Evolutionary conservation across 2,797 vertebrate species (phyloP), one percentile per base, ranked within the genome.

Genomic region (Gobionotothen gibberifrons): DNA sequence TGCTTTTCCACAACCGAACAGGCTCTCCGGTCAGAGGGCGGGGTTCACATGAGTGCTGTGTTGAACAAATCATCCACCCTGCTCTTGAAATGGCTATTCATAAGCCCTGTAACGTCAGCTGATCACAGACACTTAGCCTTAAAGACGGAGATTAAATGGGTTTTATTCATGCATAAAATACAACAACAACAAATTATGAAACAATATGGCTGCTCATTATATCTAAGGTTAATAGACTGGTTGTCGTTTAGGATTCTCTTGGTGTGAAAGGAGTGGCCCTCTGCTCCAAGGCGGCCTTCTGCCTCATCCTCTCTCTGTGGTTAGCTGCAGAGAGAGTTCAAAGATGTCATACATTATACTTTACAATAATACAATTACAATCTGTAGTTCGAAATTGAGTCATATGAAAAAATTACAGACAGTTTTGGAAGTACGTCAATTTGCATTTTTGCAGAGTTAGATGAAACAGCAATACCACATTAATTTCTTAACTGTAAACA

Each of bases 1-100:
- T 17, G 69, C 67, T 85, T 90, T 90, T 83, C 72, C 78, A 83
- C 58, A 73, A 76, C 69, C 63, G 51, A 68, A 60, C 54, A 68
- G 72, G 72, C 67, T 72, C 76, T 78, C 58, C 83, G 76, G 42
- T 74, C 49, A 58, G 51, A 29, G 66, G 80, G 78, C 1, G 76
- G 69, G 77, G 79, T 52, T 64, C 70, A 71, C 39, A 22, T 48
- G 51, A 81, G 48, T 51, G 47, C 32, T 46, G 69, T 4, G 3
- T 69, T 79, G 72, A 66, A 78, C 68, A 58, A 72, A 53, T 36
- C 21, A 56, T 68, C 47, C 29, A 16, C 56, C 40, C 36, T 40
- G 49, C 19, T 48, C 44, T 48, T 40, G 22, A 67, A 47, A 55
- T 5, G 44, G 16, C 55, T 16, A 16, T 16, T 55, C 5, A 67